These are phyloP conservation scores for Notocelia uddmanniana DNA, from an alignment of 2,888 invertebrate genomes.

Conservation along the genomic window DNA sequence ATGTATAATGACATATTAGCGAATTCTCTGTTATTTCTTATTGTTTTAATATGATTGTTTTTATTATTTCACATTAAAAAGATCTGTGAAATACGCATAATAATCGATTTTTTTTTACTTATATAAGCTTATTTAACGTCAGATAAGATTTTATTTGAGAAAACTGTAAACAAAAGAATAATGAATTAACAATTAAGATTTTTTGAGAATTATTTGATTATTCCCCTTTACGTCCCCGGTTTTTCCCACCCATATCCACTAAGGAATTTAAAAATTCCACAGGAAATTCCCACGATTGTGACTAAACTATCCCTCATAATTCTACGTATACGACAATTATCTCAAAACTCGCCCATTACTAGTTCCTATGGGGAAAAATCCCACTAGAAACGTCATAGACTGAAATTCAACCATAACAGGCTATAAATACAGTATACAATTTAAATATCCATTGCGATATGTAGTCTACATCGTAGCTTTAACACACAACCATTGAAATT, in stretches of 20 bases:
- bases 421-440: neutral
- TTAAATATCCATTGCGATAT: neutral
- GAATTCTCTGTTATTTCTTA: too few species aligned
- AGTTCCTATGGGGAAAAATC: conserved; percentile 27
- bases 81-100: too few species aligned
- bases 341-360: conserved; percentile 22
- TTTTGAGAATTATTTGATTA: too few species aligned
- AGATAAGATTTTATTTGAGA: too few species aligned
- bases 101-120: too few species aligned
- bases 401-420: neutral
- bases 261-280: neutral
- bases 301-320: conserved; percentile 5
- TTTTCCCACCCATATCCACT: neutral
- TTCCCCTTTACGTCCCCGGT: neutral
- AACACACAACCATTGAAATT: neutral
- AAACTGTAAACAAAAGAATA: too few species aligned
- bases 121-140: too few species aligned
- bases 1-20: too few species aligned
- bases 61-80: too few species aligned
- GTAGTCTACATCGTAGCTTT: neutral
- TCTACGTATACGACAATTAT: conserved; percentile 31
- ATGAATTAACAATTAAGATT: too few species aligned
- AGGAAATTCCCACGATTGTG: conserved; percentile 21
- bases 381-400: neutral
- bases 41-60: too few species aligned